These are phyloP conservation scores for Xyrauchen texanus DNA, from an alignment of 2,113 vertebrate genomes.

Conservation along the genomic window DNA sequence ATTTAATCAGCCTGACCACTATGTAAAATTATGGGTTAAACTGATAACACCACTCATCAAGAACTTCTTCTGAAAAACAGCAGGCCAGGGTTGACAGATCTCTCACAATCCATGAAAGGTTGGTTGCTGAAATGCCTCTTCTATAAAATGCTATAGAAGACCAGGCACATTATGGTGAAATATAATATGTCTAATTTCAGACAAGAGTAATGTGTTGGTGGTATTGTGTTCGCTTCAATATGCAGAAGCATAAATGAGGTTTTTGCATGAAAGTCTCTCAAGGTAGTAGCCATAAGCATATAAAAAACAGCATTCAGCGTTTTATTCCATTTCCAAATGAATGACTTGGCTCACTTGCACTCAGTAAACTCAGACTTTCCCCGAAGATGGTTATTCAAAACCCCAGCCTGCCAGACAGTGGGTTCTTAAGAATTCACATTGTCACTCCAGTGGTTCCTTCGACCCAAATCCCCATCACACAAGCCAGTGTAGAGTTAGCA, in stretches of 20 bases:
- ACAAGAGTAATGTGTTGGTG: slow-evolving; percentile 1
- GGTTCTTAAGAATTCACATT: slow-evolving; percentile 43
- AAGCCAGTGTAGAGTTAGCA: slow-evolving; percentile 19
- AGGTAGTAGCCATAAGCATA: background rate
- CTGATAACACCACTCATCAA: slow-evolving; percentile 93
- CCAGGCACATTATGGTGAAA: background rate
- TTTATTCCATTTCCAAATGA: slow-evolving; percentile 11
- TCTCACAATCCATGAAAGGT: slow-evolving; percentile 20
- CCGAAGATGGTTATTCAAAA: slow-evolving; percentile 44
- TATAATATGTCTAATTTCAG: background rate
- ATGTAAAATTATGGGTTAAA: slow-evolving; percentile 95
- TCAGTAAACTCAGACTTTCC: slow-evolving; percentile 33
- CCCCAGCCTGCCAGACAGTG: slow-evolving; percentile 42
- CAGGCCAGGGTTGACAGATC: slow-evolving; percentile 11
- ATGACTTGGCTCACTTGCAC: slow-evolving; percentile 18
- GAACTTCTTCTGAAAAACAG: slow-evolving; percentile 88
- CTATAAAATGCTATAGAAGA: background rate
- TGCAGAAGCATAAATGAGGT: background rate
- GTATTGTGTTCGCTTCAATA: background rate
- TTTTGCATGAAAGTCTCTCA: background rate
- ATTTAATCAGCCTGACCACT: slow-evolving; percentile 85
- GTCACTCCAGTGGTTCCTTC: slow-evolving; percentile 51
- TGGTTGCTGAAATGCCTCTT: background rate
- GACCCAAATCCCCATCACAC: slow-evolving; percentile 37
- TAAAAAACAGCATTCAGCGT: slow-evolving; percentile 39